A percentile compares a stretch with the other conserved stretches of the same genome.
These are phyloP conservation scores for Lycia hirtaria DNA, from an alignment of 2,888 invertebrate genomes.

Conservation along the genomic window DNA sequence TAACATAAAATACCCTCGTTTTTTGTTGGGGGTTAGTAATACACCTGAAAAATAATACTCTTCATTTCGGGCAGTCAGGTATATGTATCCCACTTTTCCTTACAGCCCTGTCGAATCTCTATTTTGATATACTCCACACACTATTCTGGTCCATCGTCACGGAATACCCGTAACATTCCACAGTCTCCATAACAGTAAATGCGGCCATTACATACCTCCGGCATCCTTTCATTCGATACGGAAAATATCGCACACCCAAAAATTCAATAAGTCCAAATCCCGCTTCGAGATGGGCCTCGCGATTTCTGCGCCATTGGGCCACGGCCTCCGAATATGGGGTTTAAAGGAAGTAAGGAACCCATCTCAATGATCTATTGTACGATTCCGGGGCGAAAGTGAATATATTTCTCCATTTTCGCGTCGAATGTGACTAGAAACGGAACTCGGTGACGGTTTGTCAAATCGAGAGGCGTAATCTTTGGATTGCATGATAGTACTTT, in stretches of 20 bases:
- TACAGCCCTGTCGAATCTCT: slow-evolving; percentile 2
- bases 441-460: slow-evolving; percentile 32
- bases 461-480: slow-evolving; percentile 33
- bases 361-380: slow-evolving; percentile 65
- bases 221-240: slow-evolving; percentile 49
- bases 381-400: slow-evolving; percentile 60
- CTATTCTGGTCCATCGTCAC: slow-evolving; percentile 21
- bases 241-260: slow-evolving; percentile 57
- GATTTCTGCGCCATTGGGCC: slow-evolving; percentile 68
- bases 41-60: too few species aligned
- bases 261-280: slow-evolving; percentile 64
- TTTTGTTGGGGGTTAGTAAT: too few species aligned
- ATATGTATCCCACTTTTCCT: too few species aligned
- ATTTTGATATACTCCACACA: slow-evolving; percentile 24
- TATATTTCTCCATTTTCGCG: slow-evolving; percentile 55
- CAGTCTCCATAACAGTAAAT: slow-evolving; percentile 36
- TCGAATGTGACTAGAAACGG: slow-evolving; percentile 31
- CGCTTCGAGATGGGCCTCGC: slow-evolving; percentile 53
- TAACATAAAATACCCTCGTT: too few species aligned
- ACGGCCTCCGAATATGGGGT: slow-evolving; percentile 50
- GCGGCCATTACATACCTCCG: slow-evolving; percentile 52
- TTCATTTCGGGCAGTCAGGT: too few species aligned
- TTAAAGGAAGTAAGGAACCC: slow-evolving; percentile 45
- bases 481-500: slow-evolving; percentile 19
- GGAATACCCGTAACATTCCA: slow-evolving; percentile 26